These are phyloP conservation scores for Irena cyanogastra DNA, from an alignment of 2,113 vertebrate genomes.

Conservation along the genomic window DNA sequence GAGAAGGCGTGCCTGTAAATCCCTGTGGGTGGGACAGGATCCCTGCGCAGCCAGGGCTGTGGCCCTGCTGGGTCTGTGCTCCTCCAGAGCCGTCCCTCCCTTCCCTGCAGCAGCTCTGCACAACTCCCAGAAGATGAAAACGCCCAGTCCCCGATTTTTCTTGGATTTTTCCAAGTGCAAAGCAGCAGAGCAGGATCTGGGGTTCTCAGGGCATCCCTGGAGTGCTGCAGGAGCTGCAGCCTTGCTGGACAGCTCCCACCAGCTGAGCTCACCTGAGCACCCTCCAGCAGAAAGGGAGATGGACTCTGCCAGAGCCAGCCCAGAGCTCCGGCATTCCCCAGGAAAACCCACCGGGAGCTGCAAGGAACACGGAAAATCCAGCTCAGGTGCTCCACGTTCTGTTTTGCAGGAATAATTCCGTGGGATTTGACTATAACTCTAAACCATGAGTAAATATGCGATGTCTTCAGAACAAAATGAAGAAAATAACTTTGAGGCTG, in stretches of 20 bases:
- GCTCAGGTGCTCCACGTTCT: rapidly evolving
- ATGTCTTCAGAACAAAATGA: not conserved
- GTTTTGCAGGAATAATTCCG: rapidly evolving
- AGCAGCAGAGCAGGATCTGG: rapidly evolving
- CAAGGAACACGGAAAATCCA: rapidly evolving
- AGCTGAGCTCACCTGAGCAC: not conserved
- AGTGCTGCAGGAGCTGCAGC: not conserved
- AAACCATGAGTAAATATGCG: rapidly evolving
- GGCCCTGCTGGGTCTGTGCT: not conserved
- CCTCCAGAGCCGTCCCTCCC: rapidly evolving
- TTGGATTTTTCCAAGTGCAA: rapidly evolving
- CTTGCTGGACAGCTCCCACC: slow-evolving; percentile 45
- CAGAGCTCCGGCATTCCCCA: rapidly evolving
- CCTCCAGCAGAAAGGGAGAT: rapidly evolving
- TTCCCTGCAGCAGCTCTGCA: not conserved
- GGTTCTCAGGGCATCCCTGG: not conserved
- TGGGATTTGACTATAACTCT: rapidly evolving
- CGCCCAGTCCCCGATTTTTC: rapidly evolving
- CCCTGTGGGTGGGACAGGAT: not conserved
- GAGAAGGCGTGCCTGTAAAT: rapidly evolving
- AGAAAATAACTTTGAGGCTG: not conserved
- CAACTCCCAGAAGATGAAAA: not conserved
- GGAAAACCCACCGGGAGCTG: not conserved
- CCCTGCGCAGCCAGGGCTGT: not conserved
- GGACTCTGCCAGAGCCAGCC: rapidly evolving